Conservation (phyloP, 2,888 invertebrate species). For the Ametastegia equiseti region DNA sequence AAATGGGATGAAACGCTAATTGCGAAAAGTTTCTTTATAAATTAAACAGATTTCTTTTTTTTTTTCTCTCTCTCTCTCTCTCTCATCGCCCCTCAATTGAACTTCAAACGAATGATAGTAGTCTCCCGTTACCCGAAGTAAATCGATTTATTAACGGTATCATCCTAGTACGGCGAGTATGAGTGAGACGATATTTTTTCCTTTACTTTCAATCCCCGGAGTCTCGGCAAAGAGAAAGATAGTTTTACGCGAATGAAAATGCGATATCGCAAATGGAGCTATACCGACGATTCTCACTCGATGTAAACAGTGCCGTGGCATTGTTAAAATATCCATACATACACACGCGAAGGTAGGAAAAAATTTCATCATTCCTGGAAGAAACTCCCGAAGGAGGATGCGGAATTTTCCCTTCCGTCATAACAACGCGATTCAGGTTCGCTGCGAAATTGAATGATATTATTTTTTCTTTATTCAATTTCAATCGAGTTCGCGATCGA, state of each 20-base stretch:
- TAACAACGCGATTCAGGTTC: not conserved
- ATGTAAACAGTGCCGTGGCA: constrained; percentile 17
- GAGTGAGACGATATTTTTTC: not conserved
- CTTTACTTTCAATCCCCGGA: too few species aligned
- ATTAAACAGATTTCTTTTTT: not conserved
- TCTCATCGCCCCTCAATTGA: constrained; percentile 16
- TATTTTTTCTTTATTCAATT: constrained; percentile 32
- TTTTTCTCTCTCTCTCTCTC: not conserved
- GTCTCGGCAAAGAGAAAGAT: not conserved
- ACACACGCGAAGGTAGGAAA: not conserved
- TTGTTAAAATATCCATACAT: constrained; percentile 23
- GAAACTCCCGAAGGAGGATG: not conserved
- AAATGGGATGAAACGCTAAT: constrained; percentile 39
- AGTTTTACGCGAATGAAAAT: not conserved
- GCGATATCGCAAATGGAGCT: constrained; percentile 21
- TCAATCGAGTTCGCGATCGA: constrained; percentile 12
- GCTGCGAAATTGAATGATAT: constrained; percentile 26
- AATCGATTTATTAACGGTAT: constrained; percentile 31
- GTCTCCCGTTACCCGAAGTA: not conserved
- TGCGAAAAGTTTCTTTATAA: constrained; percentile 38
- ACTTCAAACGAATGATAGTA: not conserved
- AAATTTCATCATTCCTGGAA: constrained; percentile 20
- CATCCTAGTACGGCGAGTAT: not conserved
- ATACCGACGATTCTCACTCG: constrained; percentile 16
- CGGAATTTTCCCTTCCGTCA: constrained; percentile 4